phyloP scores from a whole-genome alignment of 2,888 invertebrate genomes.

The Patella ulyssiponensis region DNA sequence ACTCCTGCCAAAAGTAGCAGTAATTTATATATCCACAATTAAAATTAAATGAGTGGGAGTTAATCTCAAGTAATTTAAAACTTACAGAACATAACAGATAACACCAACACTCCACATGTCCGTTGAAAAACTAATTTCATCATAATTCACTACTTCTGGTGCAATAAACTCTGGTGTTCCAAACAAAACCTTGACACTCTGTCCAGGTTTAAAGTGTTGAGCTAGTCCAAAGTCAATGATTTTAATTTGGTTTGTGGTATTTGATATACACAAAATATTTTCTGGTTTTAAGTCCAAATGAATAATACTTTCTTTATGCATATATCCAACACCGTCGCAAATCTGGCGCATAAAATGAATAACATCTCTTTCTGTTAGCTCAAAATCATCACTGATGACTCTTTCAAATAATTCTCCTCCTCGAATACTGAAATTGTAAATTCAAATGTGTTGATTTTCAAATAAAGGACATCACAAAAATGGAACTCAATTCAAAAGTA shows the following conservation, averaged over 20 bases:
- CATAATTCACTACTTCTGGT: slow-evolving; percentile 72
- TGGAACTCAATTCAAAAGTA: no score
- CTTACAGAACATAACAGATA: slow-evolving; percentile 71
- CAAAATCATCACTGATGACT: slow-evolving; percentile 97
- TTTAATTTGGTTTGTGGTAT: slow-evolving; percentile 96
- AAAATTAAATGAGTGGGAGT: no score
- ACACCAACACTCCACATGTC: slow-evolving; percentile 73
- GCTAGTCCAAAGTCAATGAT: slow-evolving; percentile 99
- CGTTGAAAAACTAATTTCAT: slow-evolving; percentile 66
- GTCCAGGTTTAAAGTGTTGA: slow-evolving; percentile 89
- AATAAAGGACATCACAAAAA: no score
- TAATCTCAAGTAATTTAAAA: slow-evolving; percentile 14
- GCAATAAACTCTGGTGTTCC: slow-evolving; percentile 73
- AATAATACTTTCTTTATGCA: slow-evolving; percentile 93
- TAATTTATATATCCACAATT: no score
- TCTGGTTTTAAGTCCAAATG: slow-evolving; percentile 99
- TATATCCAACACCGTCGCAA: slow-evolving; percentile 96
- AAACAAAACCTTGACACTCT: slow-evolving; percentile 79
- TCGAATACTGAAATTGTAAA: slow-evolving; percentile 82
- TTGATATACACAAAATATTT: slow-evolving; percentile 96
- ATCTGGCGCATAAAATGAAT: slow-evolving; percentile 98
- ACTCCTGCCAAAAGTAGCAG: no score
- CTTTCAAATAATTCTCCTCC: slow-evolving; percentile 99
- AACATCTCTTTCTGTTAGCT: slow-evolving; percentile 95
- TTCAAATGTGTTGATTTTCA: no score